Evolutionary conservation across 2,797 vertebrate genomes (phyloP).

Genomic region (Coreius guichenoti): DNA sequence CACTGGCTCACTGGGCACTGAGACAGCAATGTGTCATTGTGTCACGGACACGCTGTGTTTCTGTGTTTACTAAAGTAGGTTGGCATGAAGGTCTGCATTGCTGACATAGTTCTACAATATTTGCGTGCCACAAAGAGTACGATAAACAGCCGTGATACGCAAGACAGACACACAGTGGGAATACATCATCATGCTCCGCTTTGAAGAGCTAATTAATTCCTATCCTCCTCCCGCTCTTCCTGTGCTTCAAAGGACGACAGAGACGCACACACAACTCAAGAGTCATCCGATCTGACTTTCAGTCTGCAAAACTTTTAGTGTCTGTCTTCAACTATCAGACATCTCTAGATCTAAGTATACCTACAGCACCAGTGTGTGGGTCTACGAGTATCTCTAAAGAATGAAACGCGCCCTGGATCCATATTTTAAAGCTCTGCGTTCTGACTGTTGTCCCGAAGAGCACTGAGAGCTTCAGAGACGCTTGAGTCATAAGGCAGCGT

Average conservation of each 20-base stretch:
- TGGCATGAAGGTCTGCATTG: constrained; percentile 3
- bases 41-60: background rate
- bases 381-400: constrained; percentile 19
- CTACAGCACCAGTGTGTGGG: background rate
- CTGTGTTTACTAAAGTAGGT: background rate
- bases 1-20: background rate
- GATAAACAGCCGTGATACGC: constrained; percentile 15
- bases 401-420: constrained; percentile 19
- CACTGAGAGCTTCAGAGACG: constrained; percentile 10
- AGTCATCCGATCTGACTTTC: constrained; percentile 11
- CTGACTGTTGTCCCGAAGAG: constrained; percentile 11
- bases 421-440: constrained; percentile 42
- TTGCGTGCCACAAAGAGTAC: background rate
- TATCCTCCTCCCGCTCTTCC: background rate
- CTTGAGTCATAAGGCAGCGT: constrained; percentile 9
- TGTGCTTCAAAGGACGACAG: constrained; percentile 33
- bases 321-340: background rate
- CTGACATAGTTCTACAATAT: background rate
- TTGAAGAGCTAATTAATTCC: constrained; percentile 40
- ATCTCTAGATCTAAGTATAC: constrained; percentile 20
- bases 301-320: background rate
- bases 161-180: constrained; percentile 23
- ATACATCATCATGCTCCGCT: background rate
- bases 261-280: constrained; percentile 14
- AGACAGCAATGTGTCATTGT: background rate